Evolutionary conservation across 2,888 invertebrate genomes (phyloP), one percentile per base, ranked within the genome.

Genomic region (Blastobasis adustella): DNA sequence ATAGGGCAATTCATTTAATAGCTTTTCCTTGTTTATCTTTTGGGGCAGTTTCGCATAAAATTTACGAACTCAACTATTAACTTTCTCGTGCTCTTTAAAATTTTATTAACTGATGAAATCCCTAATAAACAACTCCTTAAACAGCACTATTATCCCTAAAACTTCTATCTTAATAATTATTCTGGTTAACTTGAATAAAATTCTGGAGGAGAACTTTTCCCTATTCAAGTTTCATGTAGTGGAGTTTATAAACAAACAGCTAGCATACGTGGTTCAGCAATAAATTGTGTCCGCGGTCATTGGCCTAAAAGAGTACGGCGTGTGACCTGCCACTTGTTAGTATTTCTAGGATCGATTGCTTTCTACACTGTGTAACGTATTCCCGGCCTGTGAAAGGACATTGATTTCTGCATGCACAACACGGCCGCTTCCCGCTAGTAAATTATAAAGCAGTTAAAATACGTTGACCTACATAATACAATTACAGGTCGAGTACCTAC

Each of bases 271-370:
- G 10, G 46, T 46, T 37, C 6, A 37, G 41, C n/a, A 46, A 49
- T 46, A 50, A 53, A 47, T 39, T 49, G 51, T 51, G 47, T 51
- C 45, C 43, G 40, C 52, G 54, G 54, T 52, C 54, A 47, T 54
- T 51, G 54, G 52, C 54, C 54, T 42, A 54, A 49, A 46, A 52
- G 47, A 51, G 47, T 38, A 46, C 46, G 47, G 41, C 47, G 51
- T 51, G 54, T 52, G 51, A 51, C 54, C 54, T 49, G 54, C 49
- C 49, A 49, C 47, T 51, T 51, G 49, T 54, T 52, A 49, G 44
- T 55, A 49, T 51, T 55, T 51, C 50, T 57, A 55, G 54, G 52
- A 59, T 58, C 59, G 57, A 59, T 59, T 57, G 53, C 55, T 53
- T 57, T 54, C 53, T 48, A 39, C 53, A 50, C 52, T 52, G 40